Evolutionary conservation across 1,140 invertebrate species (phyloP).

Genomic region (Eueides isabella): DNA sequence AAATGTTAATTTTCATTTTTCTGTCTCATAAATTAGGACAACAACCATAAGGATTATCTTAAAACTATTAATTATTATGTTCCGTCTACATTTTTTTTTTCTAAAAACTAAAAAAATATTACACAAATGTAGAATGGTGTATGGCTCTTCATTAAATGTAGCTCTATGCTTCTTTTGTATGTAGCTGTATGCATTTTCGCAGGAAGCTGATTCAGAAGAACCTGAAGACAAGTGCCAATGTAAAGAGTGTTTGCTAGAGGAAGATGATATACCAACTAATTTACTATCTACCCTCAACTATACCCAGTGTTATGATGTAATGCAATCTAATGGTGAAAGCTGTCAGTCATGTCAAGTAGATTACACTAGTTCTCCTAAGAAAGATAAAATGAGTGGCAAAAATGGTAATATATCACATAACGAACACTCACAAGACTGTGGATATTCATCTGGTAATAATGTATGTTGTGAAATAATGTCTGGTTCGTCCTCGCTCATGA

Average conservation of each 20-base stretch:
- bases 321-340: slow-evolving; percentile 57
- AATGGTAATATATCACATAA: slow-evolving; percentile 83
- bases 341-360: slow-evolving; percentile 72
- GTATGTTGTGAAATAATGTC: slow-evolving; percentile 85
- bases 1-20: no score
- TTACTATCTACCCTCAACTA: slow-evolving; percentile 65
- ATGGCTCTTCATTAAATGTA: no score
- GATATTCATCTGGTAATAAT: slow-evolving; percentile 90
- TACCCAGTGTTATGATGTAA: slow-evolving; percentile 54
- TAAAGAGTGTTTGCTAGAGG: slow-evolving; percentile 73
- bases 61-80: no score
- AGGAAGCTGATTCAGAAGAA: slow-evolving; percentile 78
- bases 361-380: slow-evolving; percentile 60
- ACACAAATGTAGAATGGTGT: no score
- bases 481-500: slow-evolving; percentile 87
- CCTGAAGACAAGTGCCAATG: slow-evolving; percentile 77
- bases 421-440: slow-evolving; percentile 91
- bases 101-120: no score
- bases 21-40: no score
- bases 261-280: slow-evolving; percentile 71
- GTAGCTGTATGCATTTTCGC: not conserved
- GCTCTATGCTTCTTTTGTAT: no score
- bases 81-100: no score
- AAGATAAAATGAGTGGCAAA: slow-evolving; percentile 63
- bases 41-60: no score